Evolutionary conservation across 2,888 invertebrate species (phyloP).

Genomic region (Bugula neritina): DNA sequence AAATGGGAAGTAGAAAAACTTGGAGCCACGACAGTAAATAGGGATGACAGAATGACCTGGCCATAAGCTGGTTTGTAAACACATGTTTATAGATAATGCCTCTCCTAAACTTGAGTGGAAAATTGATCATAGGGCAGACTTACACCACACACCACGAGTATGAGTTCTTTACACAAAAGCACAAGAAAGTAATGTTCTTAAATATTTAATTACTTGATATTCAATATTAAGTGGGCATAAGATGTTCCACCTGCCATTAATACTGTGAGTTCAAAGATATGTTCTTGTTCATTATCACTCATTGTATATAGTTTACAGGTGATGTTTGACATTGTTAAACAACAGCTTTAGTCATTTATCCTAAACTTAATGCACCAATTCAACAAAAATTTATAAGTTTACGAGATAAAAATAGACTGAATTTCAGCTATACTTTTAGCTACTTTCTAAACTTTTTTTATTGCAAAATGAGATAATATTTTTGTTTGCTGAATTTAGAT

Average conservation of each 20-base stretch:
- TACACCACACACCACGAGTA: neutral
- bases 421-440: too few species aligned
- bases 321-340: too few species aligned
- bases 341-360: too few species aligned
- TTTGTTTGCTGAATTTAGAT: too few species aligned
- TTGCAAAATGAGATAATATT: too few species aligned
- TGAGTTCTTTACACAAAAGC: conserved; percentile 24
- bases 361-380: too few species aligned
- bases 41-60: neutral
- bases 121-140: conserved; percentile 18
- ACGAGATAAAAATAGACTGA: too few species aligned
- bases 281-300: too few species aligned
- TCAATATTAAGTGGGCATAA: conserved; percentile 9
- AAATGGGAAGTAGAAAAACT: neutral
- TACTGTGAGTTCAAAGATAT: too few species aligned
- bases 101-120: neutral
- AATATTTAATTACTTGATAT: conserved; percentile 22
- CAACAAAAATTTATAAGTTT: too few species aligned
- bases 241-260: neutral
- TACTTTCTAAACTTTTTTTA: too few species aligned
- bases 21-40: neutral
- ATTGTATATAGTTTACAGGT: too few species aligned
- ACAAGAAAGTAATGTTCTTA: conserved; percentile 12
- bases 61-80: conserved; percentile 22
- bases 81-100: conserved; percentile 1